Evolutionary conservation across 2,888 invertebrate species (phyloP), one percentile per base, ranked within the genome.

Genomic region (Pyrochroa serraticornis): DNA sequence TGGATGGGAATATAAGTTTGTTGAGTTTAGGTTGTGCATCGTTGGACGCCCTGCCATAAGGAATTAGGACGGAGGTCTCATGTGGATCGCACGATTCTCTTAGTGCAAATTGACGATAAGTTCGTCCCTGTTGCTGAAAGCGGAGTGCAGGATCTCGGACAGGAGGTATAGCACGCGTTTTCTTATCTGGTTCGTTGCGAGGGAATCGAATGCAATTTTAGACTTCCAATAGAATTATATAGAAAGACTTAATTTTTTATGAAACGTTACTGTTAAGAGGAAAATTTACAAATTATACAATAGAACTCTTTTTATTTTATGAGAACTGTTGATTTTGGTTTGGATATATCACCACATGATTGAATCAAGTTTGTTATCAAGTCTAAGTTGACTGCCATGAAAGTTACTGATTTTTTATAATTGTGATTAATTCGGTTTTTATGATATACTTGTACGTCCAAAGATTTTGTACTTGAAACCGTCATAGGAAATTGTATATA

Each of bases 111-210:
- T 42, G 94, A 93, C 9, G 96, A 96, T 71, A 90, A 89, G 72
- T 96, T 88, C 79, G 95, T 97, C 60, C 96, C 97, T 9, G 92
- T 97, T 47, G 93, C 93, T 0, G 96, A 97, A 77, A 86, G 86
- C 72, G 95, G 95, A 58, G 90, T 96, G 5, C 88, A 90, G 63
- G 88, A 90, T 77, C 80, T 91, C 58, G 89, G 89, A 48, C 88
- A 88, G 51, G 90, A 90, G 47, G 73, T 72, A 64, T 72, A 72
- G 66, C 70, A 60, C 47, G 35, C 39, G 49, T 47, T 52, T 53
- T 42, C 35, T 14, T 48, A 39, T 34, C 8, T 43, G 39, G 36
- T 48, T 34, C 46, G n/a, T 22, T 22, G 55, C 30, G 49, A 38
- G 39, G 45, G 22, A 32, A 37, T 52, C 31, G 44, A 52, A 52